phyloP scores from a whole-genome alignment of 35 echinoderm and acorn worm species.

The Nesometra sesokonis region DNA sequence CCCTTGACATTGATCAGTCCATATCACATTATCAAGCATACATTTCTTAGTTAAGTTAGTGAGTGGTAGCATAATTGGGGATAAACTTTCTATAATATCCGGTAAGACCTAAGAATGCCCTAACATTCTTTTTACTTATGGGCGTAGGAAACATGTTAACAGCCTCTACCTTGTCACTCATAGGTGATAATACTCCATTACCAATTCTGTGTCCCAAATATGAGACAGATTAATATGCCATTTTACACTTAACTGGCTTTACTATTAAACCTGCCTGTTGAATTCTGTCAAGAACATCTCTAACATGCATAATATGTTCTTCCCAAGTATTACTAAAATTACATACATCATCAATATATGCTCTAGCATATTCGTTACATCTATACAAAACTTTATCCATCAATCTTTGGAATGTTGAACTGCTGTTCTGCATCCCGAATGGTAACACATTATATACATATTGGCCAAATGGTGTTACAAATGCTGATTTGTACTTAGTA shows the following conservation, averaged over 20 bases:
- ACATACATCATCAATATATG: slow-evolving; percentile 17
- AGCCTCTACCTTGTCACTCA: background rate
- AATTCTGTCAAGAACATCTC: background rate
- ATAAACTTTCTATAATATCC: slow-evolving; percentile 7
- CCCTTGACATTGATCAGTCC: background rate
- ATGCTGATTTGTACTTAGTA: slow-evolving; percentile 1
- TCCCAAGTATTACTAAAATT: background rate
- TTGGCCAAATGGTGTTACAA: background rate
- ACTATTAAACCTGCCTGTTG: background rate
- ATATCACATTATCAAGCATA: background rate
- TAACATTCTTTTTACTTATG: background rate
- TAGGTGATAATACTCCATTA: background rate
- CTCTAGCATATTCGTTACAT: background rate
- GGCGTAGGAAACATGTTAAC: background rate
- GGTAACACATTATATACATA: slow-evolving; percentile 1
- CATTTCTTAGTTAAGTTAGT: background rate
- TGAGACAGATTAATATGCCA: background rate
- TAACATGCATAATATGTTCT: background rate
- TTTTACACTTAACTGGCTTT: background rate
- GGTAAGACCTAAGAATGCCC: background rate
- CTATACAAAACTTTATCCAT: slow-evolving; percentile 21
- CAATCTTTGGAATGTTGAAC: background rate
- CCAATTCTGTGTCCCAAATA: background rate
- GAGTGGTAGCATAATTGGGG: background rate
- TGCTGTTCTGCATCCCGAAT: background rate